Conservation (phyloP, 2,888 invertebrate genomes). For the Stratiomys singularior region DNA sequence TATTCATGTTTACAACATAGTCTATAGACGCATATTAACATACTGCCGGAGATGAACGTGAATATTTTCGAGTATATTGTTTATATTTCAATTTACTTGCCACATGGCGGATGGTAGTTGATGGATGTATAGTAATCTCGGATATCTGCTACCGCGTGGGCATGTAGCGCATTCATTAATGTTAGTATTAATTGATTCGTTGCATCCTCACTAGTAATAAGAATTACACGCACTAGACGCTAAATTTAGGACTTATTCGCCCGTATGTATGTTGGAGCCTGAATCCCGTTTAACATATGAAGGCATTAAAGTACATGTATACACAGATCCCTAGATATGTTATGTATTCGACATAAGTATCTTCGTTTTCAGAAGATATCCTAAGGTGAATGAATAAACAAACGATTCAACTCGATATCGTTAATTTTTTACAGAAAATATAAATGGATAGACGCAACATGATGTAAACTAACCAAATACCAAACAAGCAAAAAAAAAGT, state of each 20-base stretch:
- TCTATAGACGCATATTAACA: too few relatives aligned
- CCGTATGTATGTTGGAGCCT: background rate
- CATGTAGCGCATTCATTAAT: background rate
- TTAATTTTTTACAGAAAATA: slow-evolving; percentile 27
- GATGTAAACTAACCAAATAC: slow-evolving; percentile 3
- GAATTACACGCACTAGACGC: background rate
- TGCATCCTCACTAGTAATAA: background rate
- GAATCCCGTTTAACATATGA: background rate
- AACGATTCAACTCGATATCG: slow-evolving; percentile 1
- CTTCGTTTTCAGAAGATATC: slow-evolving; percentile 6
- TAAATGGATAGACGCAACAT: slow-evolving; percentile 20
- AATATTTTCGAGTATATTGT: slow-evolving; percentile 18
- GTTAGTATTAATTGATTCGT: background rate
- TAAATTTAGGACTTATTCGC: slow-evolving; percentile 4
- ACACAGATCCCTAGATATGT: background rate
- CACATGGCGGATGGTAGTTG: slow-evolving; percentile 24
- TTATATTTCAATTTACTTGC: slow-evolving; percentile 38
- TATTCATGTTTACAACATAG: slow-evolving; percentile 31
- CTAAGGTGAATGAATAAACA: slow-evolving; percentile 37
- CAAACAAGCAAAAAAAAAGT: slow-evolving; percentile 11
- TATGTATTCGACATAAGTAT: background rate
- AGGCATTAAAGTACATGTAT: background rate
- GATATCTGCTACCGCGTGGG: background rate
- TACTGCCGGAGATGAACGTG: slow-evolving; percentile 11
- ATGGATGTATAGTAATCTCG: too few relatives aligned